Evolutionary conservation across 2,797 vertebrate genomes (phyloP).

Genomic region (Dryobates pubescens): DNA sequence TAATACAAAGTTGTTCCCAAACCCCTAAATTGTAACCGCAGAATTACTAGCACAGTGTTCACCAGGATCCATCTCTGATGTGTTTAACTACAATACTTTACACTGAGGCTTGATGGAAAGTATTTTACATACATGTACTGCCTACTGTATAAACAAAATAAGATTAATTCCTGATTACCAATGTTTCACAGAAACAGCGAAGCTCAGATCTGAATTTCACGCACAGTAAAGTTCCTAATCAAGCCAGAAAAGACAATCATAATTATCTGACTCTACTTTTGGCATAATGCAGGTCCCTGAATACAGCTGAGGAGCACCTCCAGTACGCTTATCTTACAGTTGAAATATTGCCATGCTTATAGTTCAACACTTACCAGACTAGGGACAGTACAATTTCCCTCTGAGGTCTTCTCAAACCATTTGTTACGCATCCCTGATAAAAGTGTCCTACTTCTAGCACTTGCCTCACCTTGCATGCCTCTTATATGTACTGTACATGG

Average conservation of each 20-base stretch:
- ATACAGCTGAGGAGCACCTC: not conserved
- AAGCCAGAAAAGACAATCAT: not conserved
- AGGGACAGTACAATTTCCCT: not conserved
- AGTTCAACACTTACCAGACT: not conserved
- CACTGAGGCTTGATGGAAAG: not conserved
- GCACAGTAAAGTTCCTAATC: not conserved
- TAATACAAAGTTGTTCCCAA: not conserved
- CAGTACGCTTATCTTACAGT: accelerated
- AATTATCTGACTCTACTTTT: not conserved
- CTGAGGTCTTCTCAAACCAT: not conserved
- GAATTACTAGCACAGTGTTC: not conserved
- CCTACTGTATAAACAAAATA: not conserved
- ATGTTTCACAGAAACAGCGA: not conserved
- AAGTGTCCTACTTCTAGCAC: not conserved
- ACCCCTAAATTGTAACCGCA: not conserved
- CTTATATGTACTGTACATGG: not conserved
- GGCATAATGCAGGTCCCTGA: not conserved
- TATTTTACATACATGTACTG: not conserved
- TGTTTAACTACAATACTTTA: not conserved
- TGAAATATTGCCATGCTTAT: not conserved
- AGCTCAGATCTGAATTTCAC: not conserved
- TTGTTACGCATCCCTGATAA: not conserved
- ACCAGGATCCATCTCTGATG: not conserved
- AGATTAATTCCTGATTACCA: not conserved
- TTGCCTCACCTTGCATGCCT: not conserved